Base-by-base conservation (phyloP, 1,140 invertebrate species). In the Papilio aristodemus region DNA sequence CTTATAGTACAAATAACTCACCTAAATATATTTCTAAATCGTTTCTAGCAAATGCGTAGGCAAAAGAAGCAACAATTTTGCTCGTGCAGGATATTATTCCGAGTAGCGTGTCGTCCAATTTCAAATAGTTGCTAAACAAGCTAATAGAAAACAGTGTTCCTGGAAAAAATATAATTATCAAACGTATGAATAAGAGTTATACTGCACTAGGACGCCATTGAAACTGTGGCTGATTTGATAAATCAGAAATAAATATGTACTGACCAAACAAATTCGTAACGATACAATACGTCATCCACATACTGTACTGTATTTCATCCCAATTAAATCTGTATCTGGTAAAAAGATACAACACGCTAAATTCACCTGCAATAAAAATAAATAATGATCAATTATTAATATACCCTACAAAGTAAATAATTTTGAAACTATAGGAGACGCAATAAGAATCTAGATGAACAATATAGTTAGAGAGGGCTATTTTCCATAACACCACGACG, bases 241-340 rank as follows among this genome's bases (percentile, higher is more conserved):
- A 14, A 8, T 46, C n/a, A 25, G 67, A 69, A 50, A 67, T 32
- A 58, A 43, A 39, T 67, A 22, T 22, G 22, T 59, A 59, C 86
- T 84, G 63, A 91, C 89, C 89, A 10, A 89, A 58, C 71, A 89
- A 78, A 77, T 89, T 91, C 0, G 87, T 89, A 5, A 89, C 69
- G 0, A 91, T 95, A 63, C 93, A 93, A 79, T 96, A 96, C 0
- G 95, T 96, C 0, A 94, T 95, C 84, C 95, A 97, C 76, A 96
- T 93, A 78, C 96, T 96, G 89, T 94, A 97, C 80, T 96, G 93
- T 43, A 96, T 93, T 90, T 96, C 96, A 77, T 95, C 93, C 95
- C 95, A 97, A 68, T 96, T 95, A 87, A 96, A 97, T 41, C 94
- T 93, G 78, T 94, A 95, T 66, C 95, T 92, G 8, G 95, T 94